Conservation (phyloP, 2,113 vertebrate species). For the Prunella himalayana region DNA sequence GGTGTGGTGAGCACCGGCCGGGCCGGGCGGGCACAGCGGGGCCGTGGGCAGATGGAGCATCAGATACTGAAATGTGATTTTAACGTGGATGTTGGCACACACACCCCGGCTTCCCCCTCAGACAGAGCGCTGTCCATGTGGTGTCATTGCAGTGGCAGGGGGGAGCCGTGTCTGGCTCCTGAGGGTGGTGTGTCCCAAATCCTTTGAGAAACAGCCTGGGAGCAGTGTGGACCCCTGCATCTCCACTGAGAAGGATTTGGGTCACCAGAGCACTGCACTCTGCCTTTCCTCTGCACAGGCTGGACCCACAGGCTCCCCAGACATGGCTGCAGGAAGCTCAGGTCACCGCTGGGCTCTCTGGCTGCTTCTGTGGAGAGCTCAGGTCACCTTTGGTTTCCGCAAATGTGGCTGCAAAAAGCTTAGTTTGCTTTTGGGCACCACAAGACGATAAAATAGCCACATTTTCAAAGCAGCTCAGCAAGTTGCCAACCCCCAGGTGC, state of each 20-base stretch:
- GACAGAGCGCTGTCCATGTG: fast-evolving
- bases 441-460: fast-evolving
- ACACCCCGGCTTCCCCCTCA: fast-evolving
- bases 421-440: not conserved
- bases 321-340: not conserved
- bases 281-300: not conserved
- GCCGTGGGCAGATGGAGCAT: fast-evolving
- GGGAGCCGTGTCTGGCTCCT: not conserved
- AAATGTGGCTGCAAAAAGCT: fast-evolving
- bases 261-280: fast-evolving
- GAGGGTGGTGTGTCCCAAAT: not conserved
- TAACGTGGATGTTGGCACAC: not conserved
- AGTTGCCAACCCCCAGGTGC: fast-evolving
- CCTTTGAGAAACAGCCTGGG: not conserved
- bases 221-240: not conserved
- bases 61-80: not conserved
- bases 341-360: not conserved
- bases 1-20: fast-evolving
- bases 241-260: not conserved
- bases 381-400: not conserved
- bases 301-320: not conserved
- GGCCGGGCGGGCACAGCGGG: fast-evolving
- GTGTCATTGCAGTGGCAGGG: fast-evolving
- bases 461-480: not conserved
- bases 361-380: not conserved